Base-by-base conservation (phyloP, 2,888 invertebrate species). In the Megamerina dolium region DNA sequence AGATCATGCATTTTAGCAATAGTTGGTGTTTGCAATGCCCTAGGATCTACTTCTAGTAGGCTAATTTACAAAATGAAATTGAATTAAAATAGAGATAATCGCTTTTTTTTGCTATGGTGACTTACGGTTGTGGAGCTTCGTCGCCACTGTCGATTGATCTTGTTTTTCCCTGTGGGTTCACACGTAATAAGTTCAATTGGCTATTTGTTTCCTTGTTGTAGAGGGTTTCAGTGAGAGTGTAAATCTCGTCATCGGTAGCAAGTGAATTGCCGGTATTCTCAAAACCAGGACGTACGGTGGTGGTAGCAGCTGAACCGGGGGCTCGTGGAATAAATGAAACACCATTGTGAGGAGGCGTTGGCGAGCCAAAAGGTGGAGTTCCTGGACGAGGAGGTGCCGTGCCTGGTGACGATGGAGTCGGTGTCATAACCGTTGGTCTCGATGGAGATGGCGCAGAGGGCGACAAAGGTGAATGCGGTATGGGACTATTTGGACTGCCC, bases 61-160 rank as follows among this genome's bases (percentile, higher is more conserved):
- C 89, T 89, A 68, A 2, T 5, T 10, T 27, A 67, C 65, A 50
- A 6, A 48, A 46, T 37, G 48, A 8, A 12, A 17, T 32, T 6
- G 44, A 13, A 4, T 38, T n/a, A 37, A 41, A 29, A 17, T 29
- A n/a, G n/a, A n/a, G n/a, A n/a, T n/a, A 27, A 13, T 12, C 18
- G 20, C 6, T 10, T 3, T 9, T 18, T 38, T 27, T 19, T n/a
- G 18, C 5, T 37, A n/a, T n/a, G n/a, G 32, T 5, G 3, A 59
- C 83, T 81, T 76, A 89, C 88, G 85, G 83, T 54, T 75, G 69
- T 19, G 87, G 80, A 6, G 89, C 87, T 66, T 82, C 80, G 63
- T 90, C 89, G 12, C 73, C 76, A 40, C 72, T 73, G 13, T 82
- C 82, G 37, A 77, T 77, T 8, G 85, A 83, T 2, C 81, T 77